Base-by-base conservation (phyloP, 1,140 invertebrate species). In the Probaryconus sp. region DNA sequence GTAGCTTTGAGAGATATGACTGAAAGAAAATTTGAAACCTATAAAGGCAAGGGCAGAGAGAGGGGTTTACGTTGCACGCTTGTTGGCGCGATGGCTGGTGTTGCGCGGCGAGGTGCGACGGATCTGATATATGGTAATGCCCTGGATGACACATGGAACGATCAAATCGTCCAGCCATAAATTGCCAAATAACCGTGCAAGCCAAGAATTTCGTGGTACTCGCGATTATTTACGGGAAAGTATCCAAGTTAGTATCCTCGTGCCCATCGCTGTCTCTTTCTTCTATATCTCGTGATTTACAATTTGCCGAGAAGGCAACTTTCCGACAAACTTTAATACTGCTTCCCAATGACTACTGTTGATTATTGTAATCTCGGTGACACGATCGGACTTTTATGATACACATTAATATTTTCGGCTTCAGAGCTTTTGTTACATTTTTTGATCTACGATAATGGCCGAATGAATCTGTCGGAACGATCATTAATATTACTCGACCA, bases 141-240 rank as follows among this genome's bases (percentile, higher is more conserved):
- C 45, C 51, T 56, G 69, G 77, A 83, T 83, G 81, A 83, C 79
- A 78, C 81, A 83, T 83, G 72, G 81, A 79, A 78, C 75, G 79
- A 78, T 77, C 81, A 78, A 78, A 80, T 79, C 77, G 76, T 74
- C 38, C 71, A 58, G 43, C 71, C 65, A 80, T 82, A 81, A 82
- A 82, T 82, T 79, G 64, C 58, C 75, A 74, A 81, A 79, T 79
- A 80, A 83, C 71, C 58, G 50, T 38, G 43, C 45, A 67, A 77
- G 76, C 79, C 77, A 82, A 81, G 78, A 80, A 81, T 79, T 73
- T 77, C 67, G 67, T 71, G 55, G 42, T 58, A 50, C 53, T 47
- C 55, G 56, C 53, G 64, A 81, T 81, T 81, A 81, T 81, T 81
- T 81, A 81, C 78, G 74, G 37, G 51, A 71, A 79, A 77, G 73